Conservation (phyloP, 2,113 vertebrate species). For the Aix galericulata region DNA sequence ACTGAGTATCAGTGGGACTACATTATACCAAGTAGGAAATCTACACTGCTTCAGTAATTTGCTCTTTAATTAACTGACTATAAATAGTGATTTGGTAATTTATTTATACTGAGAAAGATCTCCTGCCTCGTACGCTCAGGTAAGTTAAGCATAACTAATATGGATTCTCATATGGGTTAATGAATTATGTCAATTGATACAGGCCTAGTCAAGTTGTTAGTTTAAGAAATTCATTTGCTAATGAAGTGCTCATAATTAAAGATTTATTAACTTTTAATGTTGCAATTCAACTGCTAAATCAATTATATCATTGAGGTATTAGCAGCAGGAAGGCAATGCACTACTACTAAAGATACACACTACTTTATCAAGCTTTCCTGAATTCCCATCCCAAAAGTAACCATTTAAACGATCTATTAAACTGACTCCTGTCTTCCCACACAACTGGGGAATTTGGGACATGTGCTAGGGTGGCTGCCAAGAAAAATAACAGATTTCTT, state of each 20-base stretch:
- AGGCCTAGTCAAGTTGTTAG: slow-evolving; percentile 16
- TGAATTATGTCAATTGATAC: slow-evolving; percentile 30
- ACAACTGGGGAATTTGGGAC: neutral
- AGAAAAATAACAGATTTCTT: neutral
- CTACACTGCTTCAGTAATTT: neutral
- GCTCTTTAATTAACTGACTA: slow-evolving; percentile 46
- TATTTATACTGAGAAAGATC: slow-evolving; percentile 39
- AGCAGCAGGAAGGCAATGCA: neutral
- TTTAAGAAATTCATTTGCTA: slow-evolving; percentile 51
- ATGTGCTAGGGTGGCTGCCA: neutral
- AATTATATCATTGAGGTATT: neutral
- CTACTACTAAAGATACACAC: neutral
- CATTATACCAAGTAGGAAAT: neutral
- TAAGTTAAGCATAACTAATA: slow-evolving; percentile 56
- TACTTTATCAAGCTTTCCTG: neutral
- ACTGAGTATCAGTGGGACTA: neutral
- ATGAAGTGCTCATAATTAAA: neutral
- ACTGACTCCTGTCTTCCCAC: neutral
- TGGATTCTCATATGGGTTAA: slow-evolving; percentile 7
- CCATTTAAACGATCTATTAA: neutral
- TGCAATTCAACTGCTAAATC: slow-evolving; percentile 18
- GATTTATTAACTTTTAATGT: slow-evolving; percentile 35
- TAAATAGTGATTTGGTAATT: slow-evolving; percentile 43
- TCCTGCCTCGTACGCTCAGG: neutral
- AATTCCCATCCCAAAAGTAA: neutral